A percentile compares a stretch with the other conserved stretches of the same genome.
Evolutionary conservation across 2,797 vertebrate species (phyloP).

Genomic region (Crocidura indochinensis): DNA sequence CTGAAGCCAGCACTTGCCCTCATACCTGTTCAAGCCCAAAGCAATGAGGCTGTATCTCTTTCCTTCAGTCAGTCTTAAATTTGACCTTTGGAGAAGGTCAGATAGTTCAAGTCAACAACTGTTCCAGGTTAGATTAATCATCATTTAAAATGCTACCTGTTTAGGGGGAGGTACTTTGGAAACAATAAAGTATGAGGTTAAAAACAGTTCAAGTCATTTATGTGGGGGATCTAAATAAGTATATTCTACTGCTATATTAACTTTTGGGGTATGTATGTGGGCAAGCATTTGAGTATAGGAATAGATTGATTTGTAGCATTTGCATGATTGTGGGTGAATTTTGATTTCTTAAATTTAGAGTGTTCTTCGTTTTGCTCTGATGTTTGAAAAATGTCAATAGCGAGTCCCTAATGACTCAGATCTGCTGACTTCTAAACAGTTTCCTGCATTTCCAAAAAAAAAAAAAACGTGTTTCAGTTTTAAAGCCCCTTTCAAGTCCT

Average conservation of each 20-base stretch:
- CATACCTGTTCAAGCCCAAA: background rate
- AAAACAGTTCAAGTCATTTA: background rate
- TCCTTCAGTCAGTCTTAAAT: conserved; percentile 30
- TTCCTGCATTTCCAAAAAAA: conserved; percentile 40
- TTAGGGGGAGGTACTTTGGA: background rate
- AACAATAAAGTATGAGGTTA: background rate
- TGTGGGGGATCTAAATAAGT: background rate
- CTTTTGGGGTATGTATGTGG: background rate
- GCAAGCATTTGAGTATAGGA: background rate
- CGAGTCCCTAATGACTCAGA: conserved; percentile 3
- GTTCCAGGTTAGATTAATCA: background rate
- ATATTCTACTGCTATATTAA: background rate
- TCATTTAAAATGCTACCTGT: background rate
- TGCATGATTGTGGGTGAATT: background rate
- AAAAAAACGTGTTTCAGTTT: conserved; percentile 18
- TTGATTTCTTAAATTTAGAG: conserved; percentile 41
- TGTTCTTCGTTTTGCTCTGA: conserved; percentile 43
- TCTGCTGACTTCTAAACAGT: conserved; percentile 18
- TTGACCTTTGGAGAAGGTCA: background rate
- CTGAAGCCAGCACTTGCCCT: background rate
- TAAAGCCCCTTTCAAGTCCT: conserved; percentile 45
- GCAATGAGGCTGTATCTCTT: background rate
- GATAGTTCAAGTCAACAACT: conserved; percentile 32
- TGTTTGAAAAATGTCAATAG: conserved; percentile 59
- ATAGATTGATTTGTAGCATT: conserved; percentile 15